phyloP scores from a whole-genome alignment of 2,113 vertebrate genomes.

The Lagopus muta region DNA sequence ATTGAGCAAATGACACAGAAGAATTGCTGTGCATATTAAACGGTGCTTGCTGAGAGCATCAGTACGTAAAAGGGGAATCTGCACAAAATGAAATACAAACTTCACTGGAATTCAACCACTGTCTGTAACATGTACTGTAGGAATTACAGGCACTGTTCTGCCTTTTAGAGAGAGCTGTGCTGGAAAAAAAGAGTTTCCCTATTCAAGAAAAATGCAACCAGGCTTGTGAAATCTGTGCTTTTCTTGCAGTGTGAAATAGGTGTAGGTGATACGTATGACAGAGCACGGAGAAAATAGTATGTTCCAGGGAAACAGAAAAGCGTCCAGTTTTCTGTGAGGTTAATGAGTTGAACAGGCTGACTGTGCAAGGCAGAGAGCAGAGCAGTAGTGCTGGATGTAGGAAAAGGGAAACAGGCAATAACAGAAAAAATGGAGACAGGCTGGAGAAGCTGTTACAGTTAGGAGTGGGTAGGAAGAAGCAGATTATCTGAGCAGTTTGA shows the following conservation, averaged over 20 bases:
- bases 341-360: not conserved
- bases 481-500: not conserved
- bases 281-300: not conserved
- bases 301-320: not conserved
- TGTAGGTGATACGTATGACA: not conserved
- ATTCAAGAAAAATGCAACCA: not conserved
- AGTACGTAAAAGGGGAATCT: slow-evolving; percentile 53
- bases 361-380: not conserved
- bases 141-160: slow-evolving; percentile 47
- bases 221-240: not conserved
- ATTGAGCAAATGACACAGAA: slow-evolving; percentile 70
- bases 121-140: slow-evolving; percentile 23
- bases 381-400: not conserved
- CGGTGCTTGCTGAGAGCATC: slow-evolving; percentile 61
- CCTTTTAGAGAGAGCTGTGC: not conserved
- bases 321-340: not conserved
- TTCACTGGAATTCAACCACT: slow-evolving; percentile 63
- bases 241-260: not conserved
- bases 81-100: slow-evolving; percentile 65
- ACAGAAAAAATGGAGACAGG: not conserved
- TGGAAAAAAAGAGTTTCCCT: not conserved
- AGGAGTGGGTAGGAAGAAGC: not conserved
- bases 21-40: slow-evolving; percentile 61
- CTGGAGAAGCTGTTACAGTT: not conserved
- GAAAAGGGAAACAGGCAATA: not conserved